Evolutionary conservation across 2,888 invertebrate genomes (phyloP), one percentile per base, ranked within the genome.

Genomic region (Agrochola lota): DNA sequence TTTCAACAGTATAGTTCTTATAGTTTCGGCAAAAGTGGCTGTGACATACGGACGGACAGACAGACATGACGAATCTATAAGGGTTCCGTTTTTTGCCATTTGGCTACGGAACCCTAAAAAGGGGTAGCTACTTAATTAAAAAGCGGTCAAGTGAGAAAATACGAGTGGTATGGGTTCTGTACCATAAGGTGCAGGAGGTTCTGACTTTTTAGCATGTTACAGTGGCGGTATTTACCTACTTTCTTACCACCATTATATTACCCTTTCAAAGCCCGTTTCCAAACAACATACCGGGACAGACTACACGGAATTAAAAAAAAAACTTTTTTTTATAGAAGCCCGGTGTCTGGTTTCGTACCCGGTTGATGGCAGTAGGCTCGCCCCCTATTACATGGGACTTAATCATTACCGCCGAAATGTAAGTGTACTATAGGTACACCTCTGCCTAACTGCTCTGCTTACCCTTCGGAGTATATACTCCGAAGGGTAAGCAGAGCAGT

Each of bases 81-180:
- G n/a, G n/a, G n/a, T n/a, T n/a, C n/a, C n/a, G n/a, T n/a, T n/a
- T n/a, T n/a, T n/a, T n/a, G n/a, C n/a, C n/a, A n/a, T n/a, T n/a
- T n/a, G n/a, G n/a, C n/a, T n/a, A n/a, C n/a, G n/a, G n/a, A n/a
- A n/a, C n/a, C n/a, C n/a, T n/a, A n/a, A 80, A 69, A 77, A 66
- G 70, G 70, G 71, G 66, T 71, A 15, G 46, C 8, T 63, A 23
- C 76, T 64, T 12, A 35, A 62, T 43, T 74, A 35, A 59, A 11
- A 66, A 66, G 0, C 9, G 23, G 15, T 15, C 0, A 35, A 66
- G 63, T 17, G 2, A 17, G 6, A 43, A 52, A 30, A 23, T 1
- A 23, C 4, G 0, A 0, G 12, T 2, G 26, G 23, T 20, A 23
- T 4, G 30, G 74, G 81, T 80, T 82, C 67, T 35, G 62, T 73